These are phyloP conservation scores for Misgurnus anguillicaudatus DNA, from an alignment of 2,113 vertebrate genomes.

Conservation along the genomic window DNA sequence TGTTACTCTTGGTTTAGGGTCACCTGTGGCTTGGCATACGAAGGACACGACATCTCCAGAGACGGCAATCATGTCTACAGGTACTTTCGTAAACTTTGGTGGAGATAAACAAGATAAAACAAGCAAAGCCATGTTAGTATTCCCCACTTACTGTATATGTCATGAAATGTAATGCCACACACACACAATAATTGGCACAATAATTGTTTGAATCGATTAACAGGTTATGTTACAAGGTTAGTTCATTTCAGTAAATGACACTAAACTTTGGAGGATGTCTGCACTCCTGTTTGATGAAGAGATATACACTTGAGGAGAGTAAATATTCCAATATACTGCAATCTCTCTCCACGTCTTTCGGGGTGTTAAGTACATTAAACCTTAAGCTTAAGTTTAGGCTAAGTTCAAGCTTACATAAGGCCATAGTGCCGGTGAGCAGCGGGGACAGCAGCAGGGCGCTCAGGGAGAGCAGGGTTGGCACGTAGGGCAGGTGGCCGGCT, in stretches of 20 bases:
- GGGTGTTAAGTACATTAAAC: no score
- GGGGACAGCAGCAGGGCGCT: constrained; percentile 79
- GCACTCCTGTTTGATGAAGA: no score
- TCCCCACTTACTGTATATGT: no score
- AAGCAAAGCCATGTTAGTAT: constrained; percentile 16
- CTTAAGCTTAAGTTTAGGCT: not conserved
- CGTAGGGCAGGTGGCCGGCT: constrained; percentile 68
- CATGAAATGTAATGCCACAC: no score
- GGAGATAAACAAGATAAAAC: constrained; percentile 57
- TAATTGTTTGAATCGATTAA: no score
- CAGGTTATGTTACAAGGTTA: no score
- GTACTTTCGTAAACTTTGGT: constrained; percentile 90
- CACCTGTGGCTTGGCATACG: constrained; percentile 92
- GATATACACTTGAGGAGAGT: no score
- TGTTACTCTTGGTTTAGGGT: constrained; percentile 92
- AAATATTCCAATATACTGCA: no score
- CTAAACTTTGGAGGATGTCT: no score
- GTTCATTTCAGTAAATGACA: no score
- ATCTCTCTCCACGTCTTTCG: no score
- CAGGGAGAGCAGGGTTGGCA: constrained; percentile 77
- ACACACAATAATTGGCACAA: no score
- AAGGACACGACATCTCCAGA: constrained; percentile 97
- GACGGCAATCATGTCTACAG: constrained; percentile 94
- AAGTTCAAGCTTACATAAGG: constrained; percentile 82
- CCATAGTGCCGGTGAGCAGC: constrained; percentile 80